Base-by-base conservation (phyloP, 2,797 vertebrate species). In the Neosalanx taihuensis region DNA sequence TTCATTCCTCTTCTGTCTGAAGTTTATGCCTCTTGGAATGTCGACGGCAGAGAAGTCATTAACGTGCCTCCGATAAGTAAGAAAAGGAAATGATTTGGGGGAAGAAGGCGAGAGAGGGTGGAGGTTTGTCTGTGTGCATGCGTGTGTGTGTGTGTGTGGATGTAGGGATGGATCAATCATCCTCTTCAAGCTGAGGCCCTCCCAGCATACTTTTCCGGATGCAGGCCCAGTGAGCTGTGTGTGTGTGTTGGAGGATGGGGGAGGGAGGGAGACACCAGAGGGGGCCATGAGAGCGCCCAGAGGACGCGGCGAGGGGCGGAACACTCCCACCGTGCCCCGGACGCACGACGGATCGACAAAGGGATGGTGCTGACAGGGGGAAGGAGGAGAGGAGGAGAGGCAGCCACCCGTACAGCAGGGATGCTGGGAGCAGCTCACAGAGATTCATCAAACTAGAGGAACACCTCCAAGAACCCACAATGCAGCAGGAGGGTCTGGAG, bases 331-430 rank as follows among this genome's bases (percentile, higher is more conserved):
- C 17, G 87, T 35, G 86, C 56, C 60, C 71, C 70, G 65, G 59
- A 73, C 69, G 72, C 73, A 72, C 73, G 72, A 85, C 79, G 76
- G 79, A 85, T 88, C 67, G 78, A 76, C 76, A 29, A 65, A 70
- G 64, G 82, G 80, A 85, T 87, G 84, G 85, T 87, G 86, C 89
- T 93, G 92, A 92, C 91, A 92, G 86, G 86, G 88, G 88, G 83
- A 87, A 89, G 70, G 80, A 79, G 77, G 83, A 81, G 82, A 84
- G 81, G 80, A 85, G 82, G 76, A 83, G 81, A 83, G 68, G 83
- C 83, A 86, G 87, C 81, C 86, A 88, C 87, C 85, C 83, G 64
- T 92, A 80, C 91, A 89, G 91, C 89, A 67, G 90, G 90, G 86
- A 90, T 83, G 80, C 87, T 83, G 75, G 79, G 87, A 80, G 82